These are phyloP conservation scores for Lasiurus cinereus DNA, from an alignment of 2,113 vertebrate genomes.

Conservation along the genomic window DNA sequence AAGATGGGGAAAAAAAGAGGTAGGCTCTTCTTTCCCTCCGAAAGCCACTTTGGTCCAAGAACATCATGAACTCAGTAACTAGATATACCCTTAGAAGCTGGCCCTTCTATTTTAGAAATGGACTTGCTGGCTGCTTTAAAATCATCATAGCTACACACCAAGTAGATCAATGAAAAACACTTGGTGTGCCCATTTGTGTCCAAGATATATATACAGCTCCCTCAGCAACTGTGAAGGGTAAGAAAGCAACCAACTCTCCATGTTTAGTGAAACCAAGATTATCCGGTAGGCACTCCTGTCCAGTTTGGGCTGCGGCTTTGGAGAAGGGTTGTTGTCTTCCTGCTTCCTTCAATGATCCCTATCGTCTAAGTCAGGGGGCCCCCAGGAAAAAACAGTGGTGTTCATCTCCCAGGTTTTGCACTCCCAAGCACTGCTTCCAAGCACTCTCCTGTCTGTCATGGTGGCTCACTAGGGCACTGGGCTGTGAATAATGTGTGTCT, in stretches of 20 bases:
- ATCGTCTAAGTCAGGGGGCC: neutral
- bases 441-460: neutral
- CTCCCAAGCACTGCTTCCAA: neutral
- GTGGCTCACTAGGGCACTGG: neutral
- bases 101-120: conserved; percentile 71
- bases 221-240: conserved; percentile 7
- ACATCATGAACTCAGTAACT: conserved; percentile 58
- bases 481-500: neutral
- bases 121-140: conserved; percentile 74
- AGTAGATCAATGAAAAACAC: conserved; percentile 70
- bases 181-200: conserved; percentile 32
- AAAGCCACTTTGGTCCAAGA: conserved; percentile 51
- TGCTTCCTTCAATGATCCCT: neutral
- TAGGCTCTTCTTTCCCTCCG: neutral
- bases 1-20: conserved; percentile 34
- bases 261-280: neutral
- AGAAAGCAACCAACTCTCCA: neutral
- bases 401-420: neutral
- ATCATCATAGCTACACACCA: conserved; percentile 24
- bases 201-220: conserved; percentile 26
- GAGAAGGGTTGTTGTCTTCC: neutral
- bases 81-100: conserved; percentile 67
- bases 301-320: neutral
- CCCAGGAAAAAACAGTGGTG: neutral
- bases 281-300: neutral